Evolutionary conservation across 1,140 invertebrate species (phyloP).

Genomic region (Ceratina japonica): DNA sequence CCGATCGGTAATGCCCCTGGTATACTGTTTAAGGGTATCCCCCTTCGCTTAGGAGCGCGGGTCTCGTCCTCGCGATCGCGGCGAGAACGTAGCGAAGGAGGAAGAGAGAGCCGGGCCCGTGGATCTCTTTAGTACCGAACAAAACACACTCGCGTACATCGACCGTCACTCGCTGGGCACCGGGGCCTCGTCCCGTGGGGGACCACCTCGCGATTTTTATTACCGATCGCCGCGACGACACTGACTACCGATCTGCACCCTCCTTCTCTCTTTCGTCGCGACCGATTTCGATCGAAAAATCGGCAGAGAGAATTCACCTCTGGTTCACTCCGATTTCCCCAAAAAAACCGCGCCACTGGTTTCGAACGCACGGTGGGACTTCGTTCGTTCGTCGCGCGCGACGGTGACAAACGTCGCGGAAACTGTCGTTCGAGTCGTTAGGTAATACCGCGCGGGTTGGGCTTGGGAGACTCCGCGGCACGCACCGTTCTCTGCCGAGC

Average conservation of each 20-base stretch:
- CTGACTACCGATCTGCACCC: too few relatives aligned
- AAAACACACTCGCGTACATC: constrained; percentile 68
- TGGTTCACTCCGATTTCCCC: constrained; percentile 21
- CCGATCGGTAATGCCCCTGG: constrained; percentile 62
- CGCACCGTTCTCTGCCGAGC: constrained; percentile 75
- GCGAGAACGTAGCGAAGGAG: constrained; percentile 8
- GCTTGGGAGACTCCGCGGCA: constrained; percentile 54
- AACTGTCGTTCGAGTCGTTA: constrained; percentile 24
- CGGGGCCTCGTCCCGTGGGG: constrained; percentile 52
- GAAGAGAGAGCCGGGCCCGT: constrained; percentile 37
- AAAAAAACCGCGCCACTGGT: too few relatives aligned
- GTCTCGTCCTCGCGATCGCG: constrained; percentile 28
- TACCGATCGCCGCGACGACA: too few relatives aligned
- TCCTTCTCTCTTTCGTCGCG: too few relatives aligned
- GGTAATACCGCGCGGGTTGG: constrained; percentile 24
- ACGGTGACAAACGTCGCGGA: too few relatives aligned
- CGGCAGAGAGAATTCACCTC: too few relatives aligned
- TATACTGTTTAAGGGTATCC: constrained; percentile 53
- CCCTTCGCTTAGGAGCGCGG: constrained; percentile 24
- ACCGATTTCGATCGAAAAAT: too few relatives aligned
- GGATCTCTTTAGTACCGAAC: constrained; percentile 19
- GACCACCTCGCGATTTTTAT: too few relatives aligned
- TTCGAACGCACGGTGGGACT: too few relatives aligned
- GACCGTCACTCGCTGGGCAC: too few relatives aligned
- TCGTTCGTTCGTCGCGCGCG: too few relatives aligned